phyloP scores from a whole-genome alignment of 2,113 vertebrate genomes.

The Larimichthys polyactis region DNA sequence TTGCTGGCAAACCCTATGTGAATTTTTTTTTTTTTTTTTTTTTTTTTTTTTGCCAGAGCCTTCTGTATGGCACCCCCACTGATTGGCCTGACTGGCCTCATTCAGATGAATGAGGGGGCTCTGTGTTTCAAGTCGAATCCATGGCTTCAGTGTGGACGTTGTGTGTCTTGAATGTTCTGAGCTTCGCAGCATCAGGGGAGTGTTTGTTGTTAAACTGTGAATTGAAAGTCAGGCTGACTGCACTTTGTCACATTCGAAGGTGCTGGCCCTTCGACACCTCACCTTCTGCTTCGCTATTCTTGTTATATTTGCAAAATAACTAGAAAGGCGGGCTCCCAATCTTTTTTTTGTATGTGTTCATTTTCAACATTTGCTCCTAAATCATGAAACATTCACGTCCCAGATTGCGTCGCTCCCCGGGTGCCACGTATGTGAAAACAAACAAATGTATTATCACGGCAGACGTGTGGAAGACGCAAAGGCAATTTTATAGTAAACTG shows the following conservation, averaged over 20 bases:
- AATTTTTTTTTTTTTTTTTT: no score
- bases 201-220: constrained; percentile 25
- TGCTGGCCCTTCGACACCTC: constrained; percentile 3
- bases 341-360: constrained; percentile 31
- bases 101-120: background rate
- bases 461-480: constrained; percentile 49
- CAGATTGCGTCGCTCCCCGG: constrained; percentile 34
- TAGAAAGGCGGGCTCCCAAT: constrained; percentile 15
- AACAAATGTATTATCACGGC: constrained; percentile 74
- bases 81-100: background rate
- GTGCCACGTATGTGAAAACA: constrained; percentile 58
- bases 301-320: constrained; percentile 44
- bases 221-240: constrained; percentile 9
- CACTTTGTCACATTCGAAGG: constrained; percentile 19
- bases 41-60: no score
- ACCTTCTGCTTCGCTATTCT: background rate
- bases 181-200: background rate
- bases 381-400: constrained; percentile 77
- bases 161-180: background rate
- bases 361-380: constrained; percentile 65
- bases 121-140: background rate
- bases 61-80: background rate
- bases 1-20: background rate
- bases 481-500: constrained; percentile 19
- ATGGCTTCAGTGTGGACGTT: background rate